Base-by-base conservation (phyloP, 2,888 invertebrate species). In the Callimorpha dominula region DNA sequence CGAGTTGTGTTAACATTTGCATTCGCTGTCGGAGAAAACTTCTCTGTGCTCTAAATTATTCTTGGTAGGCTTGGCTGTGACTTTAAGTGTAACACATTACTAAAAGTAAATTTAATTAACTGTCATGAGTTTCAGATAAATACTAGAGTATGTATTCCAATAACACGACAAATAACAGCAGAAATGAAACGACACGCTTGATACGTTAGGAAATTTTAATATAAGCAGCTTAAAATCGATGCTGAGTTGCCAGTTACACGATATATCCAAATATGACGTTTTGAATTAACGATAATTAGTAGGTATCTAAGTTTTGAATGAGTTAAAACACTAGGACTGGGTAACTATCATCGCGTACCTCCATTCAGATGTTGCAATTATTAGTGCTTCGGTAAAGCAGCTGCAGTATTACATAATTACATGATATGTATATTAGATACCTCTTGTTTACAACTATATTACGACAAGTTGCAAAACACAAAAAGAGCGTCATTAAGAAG, bases 311-410 rank as follows among this genome's bases (percentile, higher is more conserved):
- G 72, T 72, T 60, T 68, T 15, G 49, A 52, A 54, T 60, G 69
- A 54, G 77, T 75, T 78, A 63, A 77, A 76, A 76, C 76, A 64
- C 77, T 75, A 79, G 11, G 31, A 60, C 31, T 79, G 76, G 79
- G 75, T 81, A 80, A 80, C 72, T 75, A 78, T 76, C 70, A 74
- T 72, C 78, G 77, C 72, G 82, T 82, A 79, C 71, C 78, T 80
- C 66, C 65, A 80, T 79, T 77, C 73, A 79, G 82, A 82, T 85
- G 81, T 81, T 82, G 84, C 81, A 86, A 85, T 84, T 20, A n/a
- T 57, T n/a, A 12, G 20, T 31, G 31, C 43, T 46, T 46, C 43
- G 43, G 43, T 46, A 46, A 46, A 46, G 43, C 6, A 46, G 9
- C 43, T 46, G 43, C 43, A 31, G 31, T 46, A 46, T 8, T 8